phyloP scores from a whole-genome alignment of 2,888 invertebrate genomes.

The Pegoplata infirma region DNA sequence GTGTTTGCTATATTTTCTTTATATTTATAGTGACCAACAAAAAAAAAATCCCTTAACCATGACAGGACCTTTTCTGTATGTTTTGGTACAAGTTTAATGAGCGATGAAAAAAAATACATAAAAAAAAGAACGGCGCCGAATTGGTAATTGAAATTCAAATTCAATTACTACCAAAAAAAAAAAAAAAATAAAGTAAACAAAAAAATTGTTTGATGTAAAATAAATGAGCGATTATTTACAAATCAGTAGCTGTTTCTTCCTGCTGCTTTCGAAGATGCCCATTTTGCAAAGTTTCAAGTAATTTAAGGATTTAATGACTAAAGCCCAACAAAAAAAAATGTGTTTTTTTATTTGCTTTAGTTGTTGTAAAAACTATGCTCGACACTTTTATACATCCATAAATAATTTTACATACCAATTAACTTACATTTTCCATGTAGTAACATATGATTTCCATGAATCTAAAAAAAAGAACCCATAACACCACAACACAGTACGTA shows the following conservation, averaged over 20 bases:
- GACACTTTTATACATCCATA: too few species aligned
- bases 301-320: constrained; percentile 26
- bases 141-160: constrained; percentile 37
- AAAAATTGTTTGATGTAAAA: constrained; percentile 12
- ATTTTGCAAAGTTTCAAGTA: not conserved
- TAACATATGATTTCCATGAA: not conserved
- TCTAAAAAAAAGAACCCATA: too few species aligned
- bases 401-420: not conserved
- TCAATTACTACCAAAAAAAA: constrained; percentile 16
- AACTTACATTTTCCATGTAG: not conserved
- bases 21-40: not conserved
- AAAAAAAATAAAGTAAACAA: not conserved
- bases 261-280: not conserved
- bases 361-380: too few species aligned
- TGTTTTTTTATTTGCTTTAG: too few species aligned
- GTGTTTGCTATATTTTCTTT: not conserved
- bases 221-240: constrained; percentile 27
- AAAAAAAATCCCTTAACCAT: not conserved
- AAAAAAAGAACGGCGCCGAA: constrained; percentile 31
- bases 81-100: not conserved
- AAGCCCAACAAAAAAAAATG: not conserved
- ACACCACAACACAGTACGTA: too few species aligned
- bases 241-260: constrained; percentile 1
- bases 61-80: not conserved
- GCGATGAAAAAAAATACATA: not conserved